Evolutionary conservation across 2,113 vertebrate genomes (phyloP).

Genomic region (Elephantulus edwardii): DNA sequence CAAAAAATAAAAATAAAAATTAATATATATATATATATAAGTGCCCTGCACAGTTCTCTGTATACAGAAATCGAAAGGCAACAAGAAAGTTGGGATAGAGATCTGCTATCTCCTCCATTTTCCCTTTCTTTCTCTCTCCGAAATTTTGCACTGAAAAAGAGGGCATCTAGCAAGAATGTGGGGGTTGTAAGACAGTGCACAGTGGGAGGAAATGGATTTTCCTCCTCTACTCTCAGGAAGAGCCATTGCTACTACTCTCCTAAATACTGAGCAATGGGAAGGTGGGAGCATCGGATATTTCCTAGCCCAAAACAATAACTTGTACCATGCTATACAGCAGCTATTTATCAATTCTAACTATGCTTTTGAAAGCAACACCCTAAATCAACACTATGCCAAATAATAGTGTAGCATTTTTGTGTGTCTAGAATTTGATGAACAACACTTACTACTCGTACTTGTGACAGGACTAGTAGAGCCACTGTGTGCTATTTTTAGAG

Average conservation of each 20-base stretch:
- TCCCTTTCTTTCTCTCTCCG: neutral
- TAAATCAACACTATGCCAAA: neutral
- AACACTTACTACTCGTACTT: neutral
- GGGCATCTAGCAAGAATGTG: no score
- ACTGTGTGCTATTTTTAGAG: neutral
- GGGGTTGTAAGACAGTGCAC: no score
- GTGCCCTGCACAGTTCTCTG: neutral
- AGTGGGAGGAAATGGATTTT: neutral
- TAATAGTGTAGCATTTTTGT: neutral
- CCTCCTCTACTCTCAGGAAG: neutral
- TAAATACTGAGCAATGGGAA: neutral
- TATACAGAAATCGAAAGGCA: rapidly evolving
- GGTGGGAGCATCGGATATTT: neutral
- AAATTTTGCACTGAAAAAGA: no score
- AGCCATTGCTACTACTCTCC: neutral
- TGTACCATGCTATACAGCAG: neutral
- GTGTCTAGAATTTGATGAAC: neutral
- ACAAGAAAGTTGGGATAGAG: no score
- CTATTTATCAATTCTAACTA: neutral
- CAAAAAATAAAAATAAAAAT: no score
- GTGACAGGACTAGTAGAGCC: neutral
- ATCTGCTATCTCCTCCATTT: rapidly evolving
- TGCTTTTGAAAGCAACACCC: neutral
- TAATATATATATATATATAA: neutral
- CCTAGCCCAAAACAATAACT: neutral